Evolutionary conservation across 2,797 vertebrate species (phyloP).

Genomic region (Alauda arvensis): DNA sequence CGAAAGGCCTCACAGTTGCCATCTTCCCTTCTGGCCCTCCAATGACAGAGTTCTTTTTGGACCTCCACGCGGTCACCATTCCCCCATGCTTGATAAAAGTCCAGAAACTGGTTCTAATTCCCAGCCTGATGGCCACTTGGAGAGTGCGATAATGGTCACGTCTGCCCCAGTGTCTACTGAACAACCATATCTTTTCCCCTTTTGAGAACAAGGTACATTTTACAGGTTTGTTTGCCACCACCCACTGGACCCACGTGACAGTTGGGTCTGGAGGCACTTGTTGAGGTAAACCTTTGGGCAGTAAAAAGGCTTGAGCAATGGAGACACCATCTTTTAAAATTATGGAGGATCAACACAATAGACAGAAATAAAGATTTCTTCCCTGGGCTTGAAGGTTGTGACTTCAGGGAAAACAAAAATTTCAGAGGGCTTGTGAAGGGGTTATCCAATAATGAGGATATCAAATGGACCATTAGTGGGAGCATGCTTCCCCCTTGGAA

Average conservation of each 20-base stretch:
- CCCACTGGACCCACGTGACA: background rate
- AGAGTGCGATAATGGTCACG: background rate
- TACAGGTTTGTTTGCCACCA: background rate
- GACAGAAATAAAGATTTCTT: background rate
- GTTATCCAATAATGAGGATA: background rate
- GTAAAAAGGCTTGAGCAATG: background rate
- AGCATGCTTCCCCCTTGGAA: rapidly evolving
- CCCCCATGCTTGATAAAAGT: no score
- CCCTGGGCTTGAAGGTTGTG: background rate
- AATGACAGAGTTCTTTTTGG: no score
- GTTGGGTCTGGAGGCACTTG: background rate
- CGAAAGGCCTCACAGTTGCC: no score
- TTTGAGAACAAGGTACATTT: background rate
- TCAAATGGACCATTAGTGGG: background rate
- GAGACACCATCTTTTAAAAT: background rate
- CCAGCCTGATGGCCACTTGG: no score
- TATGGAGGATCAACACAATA: background rate
- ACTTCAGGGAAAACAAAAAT: background rate
- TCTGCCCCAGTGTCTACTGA: rapidly evolving
- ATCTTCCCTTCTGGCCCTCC: no score
- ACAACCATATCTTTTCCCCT: background rate
- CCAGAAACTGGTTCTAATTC: no score
- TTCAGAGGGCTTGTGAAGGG: background rate
- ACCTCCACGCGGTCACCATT: no score
- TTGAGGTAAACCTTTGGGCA: background rate